Conservation (phyloP, 2,797 vertebrate species). For the Menidia menidia region DNA sequence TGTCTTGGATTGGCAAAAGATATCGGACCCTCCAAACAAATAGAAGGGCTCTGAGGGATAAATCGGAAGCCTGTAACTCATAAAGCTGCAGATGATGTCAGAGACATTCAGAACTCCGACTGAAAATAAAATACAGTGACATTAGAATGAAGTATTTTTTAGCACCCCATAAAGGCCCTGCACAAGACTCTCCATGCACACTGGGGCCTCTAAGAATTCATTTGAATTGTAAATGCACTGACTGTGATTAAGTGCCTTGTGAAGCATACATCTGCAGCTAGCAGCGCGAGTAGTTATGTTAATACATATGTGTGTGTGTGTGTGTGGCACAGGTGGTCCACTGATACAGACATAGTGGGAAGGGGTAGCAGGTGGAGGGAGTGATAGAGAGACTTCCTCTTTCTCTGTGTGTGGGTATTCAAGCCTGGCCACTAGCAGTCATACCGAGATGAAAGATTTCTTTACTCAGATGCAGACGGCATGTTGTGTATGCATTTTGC, state of each 20-base stretch:
- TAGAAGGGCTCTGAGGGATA: constrained; percentile 14
- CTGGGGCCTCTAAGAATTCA: constrained; percentile 36
- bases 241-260: constrained; percentile 45
- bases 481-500: constrained; percentile 37
- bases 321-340: constrained; percentile 11
- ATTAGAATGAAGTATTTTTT: constrained; percentile 36
- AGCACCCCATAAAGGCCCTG: constrained; percentile 19
- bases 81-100: constrained; percentile 28
- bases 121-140: constrained; percentile 32
- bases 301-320: constrained; percentile 22
- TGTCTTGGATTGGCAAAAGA: not conserved
- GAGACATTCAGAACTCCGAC: not conserved
- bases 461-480: constrained; percentile 57
- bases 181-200: constrained; percentile 20
- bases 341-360: constrained; percentile 28
- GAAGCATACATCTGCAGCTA: constrained; percentile 45
- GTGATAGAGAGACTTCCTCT: constrained; percentile 14
- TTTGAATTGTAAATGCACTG: constrained; percentile 54
- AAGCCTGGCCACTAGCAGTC: constrained; percentile 57
- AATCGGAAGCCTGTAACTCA: constrained; percentile 18
- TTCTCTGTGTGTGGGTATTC: constrained; percentile 30
- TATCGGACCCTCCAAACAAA: constrained; percentile 16
- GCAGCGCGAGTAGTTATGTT: constrained; percentile 27
- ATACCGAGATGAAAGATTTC: constrained; percentile 60
- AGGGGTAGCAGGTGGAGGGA: constrained; percentile 61